Percentiles rank a stretch among this genome's conserved stretches.
phyloP scores from a whole-genome alignment of 2,797 vertebrate species.

The Propithecus perrieri region DNA sequence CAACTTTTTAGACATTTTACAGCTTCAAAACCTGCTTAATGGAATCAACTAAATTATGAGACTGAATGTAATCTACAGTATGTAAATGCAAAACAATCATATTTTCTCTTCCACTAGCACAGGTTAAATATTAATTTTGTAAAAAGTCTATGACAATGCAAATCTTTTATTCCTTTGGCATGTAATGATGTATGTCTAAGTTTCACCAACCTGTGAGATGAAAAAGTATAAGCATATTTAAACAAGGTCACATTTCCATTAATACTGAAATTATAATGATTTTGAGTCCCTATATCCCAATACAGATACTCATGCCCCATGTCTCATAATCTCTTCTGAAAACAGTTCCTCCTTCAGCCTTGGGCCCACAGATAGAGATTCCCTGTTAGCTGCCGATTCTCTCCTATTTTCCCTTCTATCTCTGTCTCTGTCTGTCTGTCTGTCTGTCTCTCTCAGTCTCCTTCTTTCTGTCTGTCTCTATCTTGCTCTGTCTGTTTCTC shows the following conservation, averaged over 20 bases:
- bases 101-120: not conserved
- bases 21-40: not conserved
- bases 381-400: not conserved
- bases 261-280: not conserved
- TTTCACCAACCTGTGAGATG: not conserved
- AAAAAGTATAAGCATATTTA: not conserved
- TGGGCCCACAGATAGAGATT: not conserved
- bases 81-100: not conserved
- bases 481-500: not conserved
- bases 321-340: not conserved
- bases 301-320: not conserved
- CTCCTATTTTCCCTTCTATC: not conserved
- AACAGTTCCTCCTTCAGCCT: not conserved
- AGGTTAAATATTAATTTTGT: not conserved
- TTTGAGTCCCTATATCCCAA: not conserved
- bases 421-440: not conserved
- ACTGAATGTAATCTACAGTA: not conserved
- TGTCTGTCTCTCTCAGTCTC: no score
- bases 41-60: not conserved
- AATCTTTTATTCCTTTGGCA: not conserved
- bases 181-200: not conserved
- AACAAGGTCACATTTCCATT: not conserved
- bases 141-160: not conserved
- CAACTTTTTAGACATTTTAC: not conserved
- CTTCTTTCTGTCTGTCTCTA: not conserved